Evolutionary conservation across 2,797 vertebrate genomes (phyloP).

Genomic region (Vireo griseus): DNA sequence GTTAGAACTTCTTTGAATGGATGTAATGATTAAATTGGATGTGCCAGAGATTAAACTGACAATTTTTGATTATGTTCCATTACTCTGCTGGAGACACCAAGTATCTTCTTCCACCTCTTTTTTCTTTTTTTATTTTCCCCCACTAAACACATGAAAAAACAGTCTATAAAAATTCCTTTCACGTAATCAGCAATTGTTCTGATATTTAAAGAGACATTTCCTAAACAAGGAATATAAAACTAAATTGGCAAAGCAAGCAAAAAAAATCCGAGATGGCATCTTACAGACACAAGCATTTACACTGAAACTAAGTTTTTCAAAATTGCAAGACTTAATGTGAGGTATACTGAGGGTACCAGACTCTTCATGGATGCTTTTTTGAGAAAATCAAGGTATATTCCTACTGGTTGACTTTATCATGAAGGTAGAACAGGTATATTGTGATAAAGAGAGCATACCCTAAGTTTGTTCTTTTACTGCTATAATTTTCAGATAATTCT

Average conservation of each 20-base stretch:
- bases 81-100: neutral
- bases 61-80: neutral
- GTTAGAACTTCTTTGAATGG: neutral
- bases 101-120: neutral
- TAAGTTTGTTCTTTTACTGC: neutral
- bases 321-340: neutral
- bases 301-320: neutral
- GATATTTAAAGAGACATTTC: neutral
- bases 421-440: neutral
- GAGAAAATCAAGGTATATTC: neutral
- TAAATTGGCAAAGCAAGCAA: neutral
- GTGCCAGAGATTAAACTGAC: neutral
- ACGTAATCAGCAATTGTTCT: neutral
- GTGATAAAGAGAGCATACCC: neutral
- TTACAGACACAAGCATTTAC: neutral
- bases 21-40: neutral
- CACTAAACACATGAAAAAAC: neutral
- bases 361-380: neutral
- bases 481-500: neutral
- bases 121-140: accelerated
- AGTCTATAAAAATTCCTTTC: neutral
- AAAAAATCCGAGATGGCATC: neutral
- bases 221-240: neutral
- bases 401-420: neutral
- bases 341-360: neutral